Evolutionary conservation across 2,888 invertebrate genomes (phyloP).

Genomic region (Tholera decimalis): DNA sequence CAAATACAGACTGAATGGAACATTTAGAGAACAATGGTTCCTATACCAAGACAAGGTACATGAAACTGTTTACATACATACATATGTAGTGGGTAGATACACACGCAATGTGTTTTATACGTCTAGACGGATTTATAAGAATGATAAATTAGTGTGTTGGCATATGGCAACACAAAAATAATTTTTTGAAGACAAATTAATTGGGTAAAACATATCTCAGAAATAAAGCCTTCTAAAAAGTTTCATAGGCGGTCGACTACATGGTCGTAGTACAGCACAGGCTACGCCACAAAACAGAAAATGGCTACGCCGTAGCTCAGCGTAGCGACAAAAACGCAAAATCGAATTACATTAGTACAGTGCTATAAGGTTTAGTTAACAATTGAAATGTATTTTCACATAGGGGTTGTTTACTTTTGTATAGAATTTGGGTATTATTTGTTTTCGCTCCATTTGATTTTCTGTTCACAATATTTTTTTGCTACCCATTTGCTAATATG

Average conservation of each 20-base stretch:
- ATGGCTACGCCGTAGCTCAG: conserved; percentile 51
- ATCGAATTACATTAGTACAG: too few species aligned
- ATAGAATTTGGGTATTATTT: too few species aligned
- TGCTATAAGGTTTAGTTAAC: too few species aligned
- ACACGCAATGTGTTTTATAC: neutral
- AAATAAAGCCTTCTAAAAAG: conserved; percentile 13
- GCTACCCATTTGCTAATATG: too few species aligned
- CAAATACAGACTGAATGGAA: conserved; percentile 22
- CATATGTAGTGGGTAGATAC: neutral
- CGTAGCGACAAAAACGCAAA: conserved; percentile 7
- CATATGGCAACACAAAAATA: conserved; percentile 1
- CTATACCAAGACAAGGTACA: conserved; percentile 8
- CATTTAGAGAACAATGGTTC: conserved; percentile 13
- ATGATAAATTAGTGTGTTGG: conserved; percentile 10
- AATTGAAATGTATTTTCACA: too few species aligned
- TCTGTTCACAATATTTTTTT: too few species aligned
- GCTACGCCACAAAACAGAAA: too few species aligned
- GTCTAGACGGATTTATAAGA: conserved; percentile 14
- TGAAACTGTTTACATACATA: too few species aligned
- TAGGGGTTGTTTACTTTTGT: too few species aligned
- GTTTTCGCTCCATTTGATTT: too few species aligned
- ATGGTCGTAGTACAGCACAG: conserved; percentile 31
- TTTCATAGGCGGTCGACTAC: conserved; percentile 28
- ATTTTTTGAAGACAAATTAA: conserved; percentile 21
- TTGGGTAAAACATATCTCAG: conserved; percentile 20